Evolutionary conservation across 2,888 invertebrate species (phyloP).

Genomic region (Barypeithes pellucidus): DNA sequence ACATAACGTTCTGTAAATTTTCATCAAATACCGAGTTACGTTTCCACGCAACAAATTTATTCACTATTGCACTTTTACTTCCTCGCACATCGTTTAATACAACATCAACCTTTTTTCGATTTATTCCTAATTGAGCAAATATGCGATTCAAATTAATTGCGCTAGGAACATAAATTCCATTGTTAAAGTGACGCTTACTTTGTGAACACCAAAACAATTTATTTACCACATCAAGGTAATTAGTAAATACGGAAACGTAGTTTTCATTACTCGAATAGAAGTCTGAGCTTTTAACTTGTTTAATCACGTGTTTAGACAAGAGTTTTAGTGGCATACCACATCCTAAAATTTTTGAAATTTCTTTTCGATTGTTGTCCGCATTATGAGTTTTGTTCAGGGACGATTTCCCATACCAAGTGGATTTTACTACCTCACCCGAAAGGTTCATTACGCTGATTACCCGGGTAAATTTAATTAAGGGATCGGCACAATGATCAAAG

Average conservation of each 20-base stretch:
- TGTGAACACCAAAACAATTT: constrained; percentile 5
- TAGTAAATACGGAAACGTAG: not conserved
- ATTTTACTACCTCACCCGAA: not conserved
- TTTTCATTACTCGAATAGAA: not conserved
- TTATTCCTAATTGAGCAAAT: not conserved
- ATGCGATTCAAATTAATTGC: not conserved
- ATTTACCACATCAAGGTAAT: not conserved
- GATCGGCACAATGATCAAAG: not conserved
- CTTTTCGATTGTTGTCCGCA: not conserved
- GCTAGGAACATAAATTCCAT: not conserved
- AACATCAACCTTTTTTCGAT: not conserved
- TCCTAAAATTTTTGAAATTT: not conserved
- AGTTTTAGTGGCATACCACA: not conserved
- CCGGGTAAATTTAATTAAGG: not conserved
- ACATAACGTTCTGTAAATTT: constrained; percentile 5
- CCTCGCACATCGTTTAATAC: not conserved
- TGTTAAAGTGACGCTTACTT: not conserved
- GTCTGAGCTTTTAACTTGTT: not conserved
- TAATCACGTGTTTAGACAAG: not conserved
- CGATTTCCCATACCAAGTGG: not conserved
- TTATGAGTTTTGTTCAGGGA: not conserved
- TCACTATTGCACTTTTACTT: not conserved
- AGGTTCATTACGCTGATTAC: not conserved
- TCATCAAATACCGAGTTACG: not conserved
- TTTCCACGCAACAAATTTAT: constrained; percentile 10